These are phyloP conservation scores for Zoroaster sp. DNA, from an alignment of 53 echinoderm and acorn worm genomes.

Conservation along the genomic window DNA sequence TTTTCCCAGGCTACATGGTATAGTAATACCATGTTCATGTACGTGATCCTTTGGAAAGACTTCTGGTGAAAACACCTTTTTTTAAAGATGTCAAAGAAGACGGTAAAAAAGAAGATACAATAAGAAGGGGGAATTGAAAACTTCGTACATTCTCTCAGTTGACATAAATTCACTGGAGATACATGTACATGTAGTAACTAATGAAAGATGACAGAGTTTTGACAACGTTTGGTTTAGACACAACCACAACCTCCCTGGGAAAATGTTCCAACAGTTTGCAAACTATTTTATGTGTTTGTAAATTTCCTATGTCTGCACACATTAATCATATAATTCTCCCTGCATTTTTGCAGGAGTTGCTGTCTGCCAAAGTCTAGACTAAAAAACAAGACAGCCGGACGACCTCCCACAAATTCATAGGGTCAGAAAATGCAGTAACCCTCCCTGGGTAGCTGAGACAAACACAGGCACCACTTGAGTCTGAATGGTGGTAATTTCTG, in stretches of 20 bases:
- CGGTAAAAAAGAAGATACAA: too few relatives aligned
- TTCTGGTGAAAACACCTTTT: too few relatives aligned
- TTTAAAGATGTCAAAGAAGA: too few relatives aligned
- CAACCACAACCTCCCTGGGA: not conserved
- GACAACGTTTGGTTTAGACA: not conserved
- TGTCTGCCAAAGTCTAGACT: not conserved
- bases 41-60: too few relatives aligned
- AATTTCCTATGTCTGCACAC: not conserved
- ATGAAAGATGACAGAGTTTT: not conserved
- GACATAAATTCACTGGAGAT: too few relatives aligned
- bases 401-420: constrained; percentile 17
- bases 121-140: too few relatives aligned
- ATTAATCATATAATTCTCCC: not conserved
- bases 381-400: not conserved
- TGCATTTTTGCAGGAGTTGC: not conserved
- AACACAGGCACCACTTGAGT: constrained; percentile 3
- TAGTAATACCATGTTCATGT: too few relatives aligned
- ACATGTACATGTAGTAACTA: too few relatives aligned
- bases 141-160: too few relatives aligned
- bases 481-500: constrained; percentile 11
- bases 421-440: constrained; percentile 7
- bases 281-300: not conserved
- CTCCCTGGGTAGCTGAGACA: not conserved
- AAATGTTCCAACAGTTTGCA: not conserved
- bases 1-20: too few relatives aligned